Percentiles rank a stretch among this genome's conserved stretches.
These are phyloP conservation scores for Cantharis rufa DNA, from an alignment of 2,888 invertebrate genomes.

Conservation along the genomic window DNA sequence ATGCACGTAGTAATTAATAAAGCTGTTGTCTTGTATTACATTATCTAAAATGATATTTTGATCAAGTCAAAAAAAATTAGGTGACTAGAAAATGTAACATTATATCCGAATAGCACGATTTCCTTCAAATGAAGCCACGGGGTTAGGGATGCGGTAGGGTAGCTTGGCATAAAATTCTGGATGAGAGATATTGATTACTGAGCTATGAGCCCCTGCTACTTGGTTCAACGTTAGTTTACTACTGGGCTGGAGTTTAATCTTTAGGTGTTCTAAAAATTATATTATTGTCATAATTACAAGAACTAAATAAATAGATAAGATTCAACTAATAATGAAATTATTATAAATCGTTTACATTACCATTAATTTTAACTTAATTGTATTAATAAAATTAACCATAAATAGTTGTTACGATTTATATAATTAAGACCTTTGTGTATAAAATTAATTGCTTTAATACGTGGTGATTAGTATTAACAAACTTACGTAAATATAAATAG, in stretches of 20 bases:
- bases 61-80: not conserved
- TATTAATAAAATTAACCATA: not conserved
- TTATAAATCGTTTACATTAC: not conserved
- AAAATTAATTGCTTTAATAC: not conserved
- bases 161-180: constrained; percentile 29
- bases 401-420: not conserved
- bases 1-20: not conserved
- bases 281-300: not conserved
- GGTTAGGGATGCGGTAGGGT: constrained; percentile 32
- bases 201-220: constrained; percentile 27
- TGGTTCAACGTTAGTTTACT: constrained; percentile 16
- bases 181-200: constrained; percentile 35
- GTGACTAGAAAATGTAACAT: constrained; percentile 10
- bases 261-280: not conserved
- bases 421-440: not conserved
- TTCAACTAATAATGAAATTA: not conserved
- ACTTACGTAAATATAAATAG: not conserved
- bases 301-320: not conserved
- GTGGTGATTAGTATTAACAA: not conserved
- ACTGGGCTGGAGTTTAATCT: not conserved
- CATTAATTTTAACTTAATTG: too few relatives aligned
- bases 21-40: not conserved
- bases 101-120: constrained; percentile 19
- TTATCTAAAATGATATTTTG: not conserved
- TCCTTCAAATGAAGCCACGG: constrained; percentile 25